Evolutionary conservation across 1,140 invertebrate species (phyloP).

Genomic region (Neelides sp.): DNA sequence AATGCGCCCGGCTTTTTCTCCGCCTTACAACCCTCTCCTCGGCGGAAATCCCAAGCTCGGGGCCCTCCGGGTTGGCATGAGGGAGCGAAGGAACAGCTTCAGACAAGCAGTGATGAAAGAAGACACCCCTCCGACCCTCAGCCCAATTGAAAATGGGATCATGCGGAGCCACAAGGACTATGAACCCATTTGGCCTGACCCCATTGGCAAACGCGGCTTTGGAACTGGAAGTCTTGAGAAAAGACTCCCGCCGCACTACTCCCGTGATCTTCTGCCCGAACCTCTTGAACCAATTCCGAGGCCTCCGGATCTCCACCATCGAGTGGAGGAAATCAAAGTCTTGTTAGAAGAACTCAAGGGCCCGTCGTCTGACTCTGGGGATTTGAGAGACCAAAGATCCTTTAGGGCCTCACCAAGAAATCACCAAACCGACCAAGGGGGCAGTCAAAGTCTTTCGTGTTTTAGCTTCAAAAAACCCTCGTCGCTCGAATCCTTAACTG

Average conservation of each 20-base stretch:
- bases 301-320: not conserved
- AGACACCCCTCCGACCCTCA: not conserved
- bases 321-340: slow-evolving; percentile 23
- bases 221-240: no score
- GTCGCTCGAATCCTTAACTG: slow-evolving; percentile 25
- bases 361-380: not conserved
- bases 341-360: slow-evolving; percentile 21
- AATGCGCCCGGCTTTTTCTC: not conserved
- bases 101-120: slow-evolving; percentile 36
- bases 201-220: not conserved
- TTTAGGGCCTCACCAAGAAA: slow-evolving; percentile 21
- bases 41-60: not conserved
- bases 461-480: slow-evolving; percentile 27
- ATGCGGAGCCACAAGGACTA: slow-evolving; percentile 21
- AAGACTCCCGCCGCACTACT: no score
- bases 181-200: slow-evolving; percentile 30
- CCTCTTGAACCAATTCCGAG: not conserved
- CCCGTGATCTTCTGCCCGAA: no score
- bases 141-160: not conserved
- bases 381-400: slow-evolving; percentile 26
- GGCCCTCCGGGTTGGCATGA: slow-evolving; percentile 29
- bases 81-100: slow-evolving; percentile 38
- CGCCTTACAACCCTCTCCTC: not conserved
- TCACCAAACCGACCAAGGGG: slow-evolving; percentile 4
- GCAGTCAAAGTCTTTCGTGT: slow-evolving; percentile 17